Base-by-base conservation (phyloP, 1,140 invertebrate species). In the Drosophila sp. region DNA sequence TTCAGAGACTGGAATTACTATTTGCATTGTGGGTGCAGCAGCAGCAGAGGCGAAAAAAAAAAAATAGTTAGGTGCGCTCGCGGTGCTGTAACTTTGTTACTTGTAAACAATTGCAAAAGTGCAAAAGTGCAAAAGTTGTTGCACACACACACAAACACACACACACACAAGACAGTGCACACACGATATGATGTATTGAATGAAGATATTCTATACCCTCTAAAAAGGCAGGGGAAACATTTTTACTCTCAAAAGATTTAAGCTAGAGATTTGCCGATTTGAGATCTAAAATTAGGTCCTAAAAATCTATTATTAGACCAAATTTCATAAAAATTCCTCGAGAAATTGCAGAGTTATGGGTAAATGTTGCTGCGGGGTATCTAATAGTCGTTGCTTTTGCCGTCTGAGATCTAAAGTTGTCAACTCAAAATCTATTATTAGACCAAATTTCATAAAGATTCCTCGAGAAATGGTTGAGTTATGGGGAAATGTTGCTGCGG, bases 1-100 rank as follows among this genome's bases (percentile, higher is more conserved):
- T 50, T 27, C 44, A 50, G 44, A 50, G 44, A 50, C 23, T 50
- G 25, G 44, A 25, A 50, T 50, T 10, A 50, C 68, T 78, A 72
- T 78, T 78, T 78, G 75, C 74, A 78, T 78, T 78, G 75, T 77
- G 75, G 76, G 75, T 78, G 75, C 76, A 72, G 75, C 75, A 67
- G 68, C 41, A 35, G 35, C 35, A 38, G 35, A 8, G 4, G 30
- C 30, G 4, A 30, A 25, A 47, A 47, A 54, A 41, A 78, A 66
- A 57, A 57, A 30, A 38, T 38, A 11, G 73, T 66, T 70, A 70
- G 73, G 73, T 76, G 73, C 60, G 72, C 72, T 76, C 57, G 44
- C 47, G 69, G 73, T 76, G 65, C 44, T 50, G 44, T 50, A 50
- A 50, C 44, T 58, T 67, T 72, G 75, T 72, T 78, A 77, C 60